Base-by-base conservation (phyloP, 2,888 invertebrate species). In the Blastobasis adustella region DNA sequence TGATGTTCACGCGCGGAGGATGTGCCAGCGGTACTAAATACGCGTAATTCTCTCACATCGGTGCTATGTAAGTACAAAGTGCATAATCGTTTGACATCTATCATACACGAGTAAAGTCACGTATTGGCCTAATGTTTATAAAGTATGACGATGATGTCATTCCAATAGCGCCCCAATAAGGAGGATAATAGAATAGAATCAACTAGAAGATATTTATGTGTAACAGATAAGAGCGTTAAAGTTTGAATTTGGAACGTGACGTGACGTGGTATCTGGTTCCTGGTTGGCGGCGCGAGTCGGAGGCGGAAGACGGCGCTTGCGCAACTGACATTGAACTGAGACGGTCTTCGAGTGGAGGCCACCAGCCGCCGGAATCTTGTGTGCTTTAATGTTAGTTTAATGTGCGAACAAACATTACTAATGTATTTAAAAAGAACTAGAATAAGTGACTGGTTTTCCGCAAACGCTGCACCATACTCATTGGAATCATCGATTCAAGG, bases 281-380 rank as follows among this genome's bases (percentile, higher is more conserved):
- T 82, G 78, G 75, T 83, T 71, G 73, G 75, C 69, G 67, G 67
- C 66, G 67, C 61, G 65, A 52, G 54, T 69, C 69, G 73, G 77
- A 79, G 75, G 83, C 85, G 86, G 85, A 86, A 85, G 85, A 84
- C 63, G 73, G 71, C 79, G 83, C 79, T 88, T 87, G 82, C 87
- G 86, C 86, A 87, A 86, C 79, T 85, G 87, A 85, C 87, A 87
- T 88, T 88, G 88, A 85, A 85, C 75, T 69, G 70, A 67, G 63
- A 67, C 76, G 71, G 71, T 78, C 76, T 74, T 76, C 72, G 73
- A 70, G 72, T 71, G 75, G 82, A 86, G 86, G 85, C 82, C 84
- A 71, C 66, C 56, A 62, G 58, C 61, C 73, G 80, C 77, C 82
- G 75, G 77, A 79, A 76, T 83, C 74, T 73, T 61, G 66, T 65